Conservation (phyloP, 2,888 invertebrate genomes). For the Ellobium chinense region DNA sequence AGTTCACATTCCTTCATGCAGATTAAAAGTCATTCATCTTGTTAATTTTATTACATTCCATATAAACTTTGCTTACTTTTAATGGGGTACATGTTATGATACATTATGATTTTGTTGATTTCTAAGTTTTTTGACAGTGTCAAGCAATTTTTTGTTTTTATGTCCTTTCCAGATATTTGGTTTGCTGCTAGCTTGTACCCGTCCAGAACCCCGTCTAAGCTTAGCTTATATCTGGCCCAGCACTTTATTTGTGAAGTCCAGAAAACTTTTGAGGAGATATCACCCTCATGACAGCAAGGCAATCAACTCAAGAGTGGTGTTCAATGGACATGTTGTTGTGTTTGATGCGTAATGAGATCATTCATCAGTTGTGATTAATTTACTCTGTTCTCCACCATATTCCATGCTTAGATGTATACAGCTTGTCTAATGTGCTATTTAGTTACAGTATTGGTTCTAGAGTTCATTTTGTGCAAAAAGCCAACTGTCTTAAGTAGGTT, state of each 20-base stretch:
- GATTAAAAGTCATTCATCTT: too few relatives aligned
- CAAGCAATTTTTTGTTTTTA: neutral
- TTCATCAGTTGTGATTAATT: too few relatives aligned
- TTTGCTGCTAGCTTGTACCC: conserved; percentile 74
- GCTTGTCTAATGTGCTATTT: too few relatives aligned
- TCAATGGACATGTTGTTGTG: conserved; percentile 61
- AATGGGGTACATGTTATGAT: too few relatives aligned
- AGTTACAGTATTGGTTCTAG: too few relatives aligned
- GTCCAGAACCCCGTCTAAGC: conserved; percentile 69
- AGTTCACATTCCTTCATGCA: too few relatives aligned
- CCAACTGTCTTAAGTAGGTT: too few relatives aligned
- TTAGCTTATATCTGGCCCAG: conserved; percentile 74
- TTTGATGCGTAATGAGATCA: conserved; percentile 68
- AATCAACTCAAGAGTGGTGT: conserved; percentile 54
- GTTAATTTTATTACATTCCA: neutral
- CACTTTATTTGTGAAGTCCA: conserved; percentile 56
- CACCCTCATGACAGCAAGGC: conserved; percentile 50
- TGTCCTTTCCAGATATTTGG: conserved; percentile 63
- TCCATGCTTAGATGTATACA: too few relatives aligned
- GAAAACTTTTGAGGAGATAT: conserved; percentile 41
- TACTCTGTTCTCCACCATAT: too few relatives aligned
- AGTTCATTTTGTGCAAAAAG: too few relatives aligned
- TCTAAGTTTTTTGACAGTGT: neutral
- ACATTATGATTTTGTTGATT: too few relatives aligned
- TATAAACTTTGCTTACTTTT: too few relatives aligned